Conservation (phyloP, 2,888 invertebrate genomes). For the Reticulitermes lucifugus region DNA sequence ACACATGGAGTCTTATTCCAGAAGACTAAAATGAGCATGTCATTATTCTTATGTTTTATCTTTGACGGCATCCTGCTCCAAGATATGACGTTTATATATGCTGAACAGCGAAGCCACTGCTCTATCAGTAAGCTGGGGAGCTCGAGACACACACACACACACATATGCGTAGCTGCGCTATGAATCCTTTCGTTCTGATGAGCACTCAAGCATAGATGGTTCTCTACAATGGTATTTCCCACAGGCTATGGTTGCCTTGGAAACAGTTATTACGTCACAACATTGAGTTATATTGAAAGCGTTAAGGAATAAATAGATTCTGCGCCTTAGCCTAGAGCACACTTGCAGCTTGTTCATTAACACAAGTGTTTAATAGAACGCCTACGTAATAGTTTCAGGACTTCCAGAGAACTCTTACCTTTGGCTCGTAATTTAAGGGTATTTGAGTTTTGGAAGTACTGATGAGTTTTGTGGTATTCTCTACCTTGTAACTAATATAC, state of each 20-base stretch:
- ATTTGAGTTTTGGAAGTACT: neutral
- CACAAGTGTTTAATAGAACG: neutral
- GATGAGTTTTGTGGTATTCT: neutral
- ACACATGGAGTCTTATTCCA: too few relatives aligned
- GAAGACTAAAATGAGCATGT: too few relatives aligned
- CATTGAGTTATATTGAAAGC: neutral
- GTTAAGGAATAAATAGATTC: neutral
- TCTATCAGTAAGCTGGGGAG: neutral
- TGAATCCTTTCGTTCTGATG: neutral
- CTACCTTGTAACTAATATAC: neutral
- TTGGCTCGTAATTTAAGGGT: neutral
- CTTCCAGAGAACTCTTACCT: neutral
- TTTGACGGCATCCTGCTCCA: too few relatives aligned
- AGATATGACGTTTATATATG: neutral
- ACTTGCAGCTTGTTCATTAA: neutral
- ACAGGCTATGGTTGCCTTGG: conserved; percentile 15
- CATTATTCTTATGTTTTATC: neutral
- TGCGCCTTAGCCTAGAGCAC: neutral
- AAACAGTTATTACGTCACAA: neutral
- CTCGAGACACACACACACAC: neutral
- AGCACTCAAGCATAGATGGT: neutral
- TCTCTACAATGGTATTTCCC: neutral
- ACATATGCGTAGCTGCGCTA: too few relatives aligned
- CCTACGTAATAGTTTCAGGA: neutral
- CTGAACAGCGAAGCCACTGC: neutral